Conservation (phyloP, 2,888 invertebrate genomes). For the Pasiphila rectangulata region DNA sequence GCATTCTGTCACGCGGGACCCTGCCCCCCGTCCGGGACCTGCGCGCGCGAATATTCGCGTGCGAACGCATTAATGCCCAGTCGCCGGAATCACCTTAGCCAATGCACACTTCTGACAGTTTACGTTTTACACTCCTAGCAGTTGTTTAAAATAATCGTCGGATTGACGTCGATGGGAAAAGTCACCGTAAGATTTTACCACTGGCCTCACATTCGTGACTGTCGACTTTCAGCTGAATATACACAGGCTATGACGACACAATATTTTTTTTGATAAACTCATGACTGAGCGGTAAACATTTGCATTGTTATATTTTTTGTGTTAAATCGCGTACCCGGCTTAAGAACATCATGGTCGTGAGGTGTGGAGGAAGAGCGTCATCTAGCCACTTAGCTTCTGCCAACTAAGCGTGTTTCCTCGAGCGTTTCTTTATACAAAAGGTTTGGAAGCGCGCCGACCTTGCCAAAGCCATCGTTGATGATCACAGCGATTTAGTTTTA, state of each 20-base stretch:
- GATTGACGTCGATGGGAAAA: constrained; percentile 39
- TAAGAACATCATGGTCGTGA: constrained; percentile 55
- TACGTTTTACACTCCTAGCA: constrained; percentile 56
- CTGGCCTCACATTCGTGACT: constrained; percentile 34
- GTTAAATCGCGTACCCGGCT: constrained; percentile 41
- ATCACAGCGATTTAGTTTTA: constrained; percentile 42
- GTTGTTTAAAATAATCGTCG: constrained; percentile 47
- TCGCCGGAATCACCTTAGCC: constrained; percentile 57
- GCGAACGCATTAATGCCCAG: constrained; percentile 68
- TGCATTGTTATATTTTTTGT: constrained; percentile 58
- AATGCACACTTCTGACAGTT: constrained; percentile 53
- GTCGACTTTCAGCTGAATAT: constrained; percentile 23
- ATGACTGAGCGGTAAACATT: constrained; percentile 44
- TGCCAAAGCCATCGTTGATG: constrained; percentile 52
- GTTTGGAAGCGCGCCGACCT: constrained; percentile 66
- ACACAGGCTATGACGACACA: constrained; percentile 34
- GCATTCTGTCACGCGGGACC: constrained; percentile 78
- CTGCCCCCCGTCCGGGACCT: too few relatives aligned
- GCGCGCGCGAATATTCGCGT: constrained; percentile 71
- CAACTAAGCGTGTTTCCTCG: constrained; percentile 76
- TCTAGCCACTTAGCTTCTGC: constrained; percentile 68
- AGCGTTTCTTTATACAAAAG: constrained; percentile 65
- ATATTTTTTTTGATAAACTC: constrained; percentile 37
- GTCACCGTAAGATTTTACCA: constrained; percentile 30
- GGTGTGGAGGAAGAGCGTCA: constrained; percentile 61